These are phyloP conservation scores for Leptinotarsa haldemani DNA, from an alignment of 2,888 invertebrate genomes.

Conservation along the genomic window DNA sequence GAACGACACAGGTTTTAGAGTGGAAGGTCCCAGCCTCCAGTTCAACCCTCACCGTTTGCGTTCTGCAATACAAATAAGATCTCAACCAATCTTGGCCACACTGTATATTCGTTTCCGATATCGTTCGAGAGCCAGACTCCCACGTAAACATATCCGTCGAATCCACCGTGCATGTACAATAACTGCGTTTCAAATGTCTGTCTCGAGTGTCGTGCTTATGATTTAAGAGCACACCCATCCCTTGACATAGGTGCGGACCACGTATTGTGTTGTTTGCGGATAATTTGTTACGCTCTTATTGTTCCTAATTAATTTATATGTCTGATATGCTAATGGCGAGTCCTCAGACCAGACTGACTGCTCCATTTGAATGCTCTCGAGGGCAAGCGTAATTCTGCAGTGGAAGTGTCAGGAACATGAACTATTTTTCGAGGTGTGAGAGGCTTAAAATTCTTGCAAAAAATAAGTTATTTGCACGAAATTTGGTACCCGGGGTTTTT, in stretches of 20 bases:
- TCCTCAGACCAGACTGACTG: conserved; percentile 7
- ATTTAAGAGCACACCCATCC: conserved; percentile 27
- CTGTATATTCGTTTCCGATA: not conserved
- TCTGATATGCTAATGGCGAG: conserved; percentile 55
- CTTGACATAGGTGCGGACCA: conserved; percentile 40
- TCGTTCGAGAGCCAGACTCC: not conserved
- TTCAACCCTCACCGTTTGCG: too few relatives aligned
- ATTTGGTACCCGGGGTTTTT: too few relatives aligned
- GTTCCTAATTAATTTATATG: conserved; percentile 58
- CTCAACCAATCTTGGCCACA: not conserved
- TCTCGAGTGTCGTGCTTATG: conserved; percentile 18
- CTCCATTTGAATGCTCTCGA: conserved; percentile 11
- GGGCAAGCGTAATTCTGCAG: not conserved
- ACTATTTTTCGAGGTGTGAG: not conserved
- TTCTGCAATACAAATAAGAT: too few relatives aligned
- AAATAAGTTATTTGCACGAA: too few relatives aligned
- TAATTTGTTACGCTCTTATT: conserved; percentile 51
- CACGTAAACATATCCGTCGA: not conserved
- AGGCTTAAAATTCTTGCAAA: too few relatives aligned
- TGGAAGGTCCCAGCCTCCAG: too few relatives aligned
- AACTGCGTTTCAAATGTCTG: conserved; percentile 11
- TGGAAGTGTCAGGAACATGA: not conserved
- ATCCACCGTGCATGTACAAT: not conserved
- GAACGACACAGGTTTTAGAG: too few relatives aligned
- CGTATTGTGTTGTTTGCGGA: conserved; percentile 42